Base-by-base conservation (phyloP, 2,797 vertebrate genomes). In the Odontamblyopus lacepedii region DNA sequence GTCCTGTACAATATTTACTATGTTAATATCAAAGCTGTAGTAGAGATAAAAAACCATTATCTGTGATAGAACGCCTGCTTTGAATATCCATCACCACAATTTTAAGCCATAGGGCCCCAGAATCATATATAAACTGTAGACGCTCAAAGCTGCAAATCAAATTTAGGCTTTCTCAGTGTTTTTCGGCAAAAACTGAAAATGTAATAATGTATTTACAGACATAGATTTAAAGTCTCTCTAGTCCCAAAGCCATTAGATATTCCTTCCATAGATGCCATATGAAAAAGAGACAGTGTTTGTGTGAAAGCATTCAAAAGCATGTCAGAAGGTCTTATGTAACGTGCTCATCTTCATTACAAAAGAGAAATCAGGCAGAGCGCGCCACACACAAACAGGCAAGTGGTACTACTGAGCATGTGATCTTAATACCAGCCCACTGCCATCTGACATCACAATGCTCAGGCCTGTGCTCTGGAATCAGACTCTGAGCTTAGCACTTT, bases 371-470 rank as follows among this genome's bases (percentile, higher is more conserved):
- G 61, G 61, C 60, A 32, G 60, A 35, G 60, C 32, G 8, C 61
- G 19, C 61, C 30, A 9, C 18, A 38, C 27, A 61, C 59, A 61
- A 29, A 13, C 57, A 30, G 27, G 26, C 27, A 29, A 29, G 29
- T 18, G 27, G 18, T 35, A 16, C 19, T 3, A 35, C 30, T 35
- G 30, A 9, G 30, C 32, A 5, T 12, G 61, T 15, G 30, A n/a
- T 32, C 61, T 63, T 63, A 63, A 38, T 32, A 63, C 61, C 61
- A 38, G 61, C 61, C 30, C 61, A 63, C 30, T 63, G 32, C 61
- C 61, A 63, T 63, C 61, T 63, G 61, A 63, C 61, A n/a, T 38
- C 16, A n/a, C 61, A 38, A 18, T 12, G 32, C 18, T 63, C 29
- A 60, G 29, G 6, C 27, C 13, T 60, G 29, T 16, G 30, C 26